phyloP scores from a whole-genome alignment of 2,113 vertebrate genomes.

The Rana temporaria region DNA sequence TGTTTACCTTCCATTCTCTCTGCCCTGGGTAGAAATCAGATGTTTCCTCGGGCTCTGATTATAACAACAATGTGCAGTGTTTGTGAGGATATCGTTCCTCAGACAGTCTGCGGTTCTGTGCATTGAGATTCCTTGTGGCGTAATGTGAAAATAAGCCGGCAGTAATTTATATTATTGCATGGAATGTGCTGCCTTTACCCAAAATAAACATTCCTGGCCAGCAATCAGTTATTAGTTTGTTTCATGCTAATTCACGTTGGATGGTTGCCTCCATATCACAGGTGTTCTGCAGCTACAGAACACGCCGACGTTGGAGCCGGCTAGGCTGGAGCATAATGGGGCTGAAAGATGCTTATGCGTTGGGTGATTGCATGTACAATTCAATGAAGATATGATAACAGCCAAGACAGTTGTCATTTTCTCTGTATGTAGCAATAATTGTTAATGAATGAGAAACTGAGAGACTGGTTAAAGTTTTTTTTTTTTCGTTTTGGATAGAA shows the following conservation, averaged over 20 bases:
- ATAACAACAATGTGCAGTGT: slow-evolving; percentile 66
- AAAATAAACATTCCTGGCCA: slow-evolving; percentile 60
- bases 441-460: too few relatives aligned
- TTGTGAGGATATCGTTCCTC: slow-evolving; percentile 69
- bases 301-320: background rate
- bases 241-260: slow-evolving; percentile 36
- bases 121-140: slow-evolving; percentile 67
- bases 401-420: too few relatives aligned
- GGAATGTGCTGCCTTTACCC: slow-evolving; percentile 66
- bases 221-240: slow-evolving; percentile 57
- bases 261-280: slow-evolving; percentile 50
- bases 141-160: slow-evolving; percentile 65
- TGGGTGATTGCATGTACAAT: too few relatives aligned
- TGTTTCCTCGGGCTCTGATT: slow-evolving; percentile 70
- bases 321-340: background rate
- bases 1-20: slow-evolving; percentile 63
- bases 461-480: too few relatives aligned
- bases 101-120: slow-evolving; percentile 61
- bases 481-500: too few relatives aligned
- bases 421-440: too few relatives aligned
- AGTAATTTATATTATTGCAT: slow-evolving; percentile 64
- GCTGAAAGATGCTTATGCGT: too few relatives aligned
- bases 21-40: slow-evolving; percentile 71
- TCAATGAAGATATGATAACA: too few relatives aligned
- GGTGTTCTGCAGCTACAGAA: slow-evolving; percentile 50